Percentiles rank a stretch among this genome's conserved stretches.
These are phyloP conservation scores for Drosophila athabasca DNA, from an alignment of 1,140 invertebrate genomes.

Conservation along the genomic window DNA sequence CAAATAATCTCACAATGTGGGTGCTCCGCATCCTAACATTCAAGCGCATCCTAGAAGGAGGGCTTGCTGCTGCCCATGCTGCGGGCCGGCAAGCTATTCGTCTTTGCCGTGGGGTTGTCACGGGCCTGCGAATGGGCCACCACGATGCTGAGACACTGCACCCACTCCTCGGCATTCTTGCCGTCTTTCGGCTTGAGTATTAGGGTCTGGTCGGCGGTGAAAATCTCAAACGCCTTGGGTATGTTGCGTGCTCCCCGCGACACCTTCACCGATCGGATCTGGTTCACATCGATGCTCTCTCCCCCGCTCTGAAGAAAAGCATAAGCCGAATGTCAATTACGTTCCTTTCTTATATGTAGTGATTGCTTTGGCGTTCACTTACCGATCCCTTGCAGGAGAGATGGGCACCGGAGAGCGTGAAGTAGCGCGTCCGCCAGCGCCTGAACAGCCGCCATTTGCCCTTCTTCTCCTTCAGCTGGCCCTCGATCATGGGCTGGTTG, in stretches of 20 bases:
- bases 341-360: no score
- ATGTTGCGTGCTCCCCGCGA: slow-evolving; percentile 93
- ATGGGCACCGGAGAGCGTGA: slow-evolving; percentile 95
- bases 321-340: neutral
- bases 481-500: slow-evolving; percentile 92
- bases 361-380: slow-evolving; percentile 77
- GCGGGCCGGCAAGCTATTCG: slow-evolving; percentile 87
- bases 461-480: slow-evolving; percentile 97
- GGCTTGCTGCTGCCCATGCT: slow-evolving; percentile 84
- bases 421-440: slow-evolving; percentile 96
- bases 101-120: slow-evolving; percentile 87
- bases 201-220: slow-evolving; percentile 95
- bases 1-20: slow-evolving; percentile 78
- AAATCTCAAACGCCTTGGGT: slow-evolving; percentile 98
- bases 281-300: slow-evolving; percentile 93
- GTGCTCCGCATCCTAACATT: neutral
- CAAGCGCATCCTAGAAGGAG: slow-evolving; percentile 64
- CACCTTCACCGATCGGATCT: slow-evolving; percentile 96
- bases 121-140: slow-evolving; percentile 92
- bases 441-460: slow-evolving; percentile 95
- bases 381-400: slow-evolving; percentile 94
- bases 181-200: slow-evolving; percentile 96
- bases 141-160: slow-evolving; percentile 94
- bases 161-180: slow-evolving; percentile 97
- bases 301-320: slow-evolving; percentile 86